phyloP scores from a whole-genome alignment of 2,113 vertebrate genomes.

The Geococcyx californianus region DNA sequence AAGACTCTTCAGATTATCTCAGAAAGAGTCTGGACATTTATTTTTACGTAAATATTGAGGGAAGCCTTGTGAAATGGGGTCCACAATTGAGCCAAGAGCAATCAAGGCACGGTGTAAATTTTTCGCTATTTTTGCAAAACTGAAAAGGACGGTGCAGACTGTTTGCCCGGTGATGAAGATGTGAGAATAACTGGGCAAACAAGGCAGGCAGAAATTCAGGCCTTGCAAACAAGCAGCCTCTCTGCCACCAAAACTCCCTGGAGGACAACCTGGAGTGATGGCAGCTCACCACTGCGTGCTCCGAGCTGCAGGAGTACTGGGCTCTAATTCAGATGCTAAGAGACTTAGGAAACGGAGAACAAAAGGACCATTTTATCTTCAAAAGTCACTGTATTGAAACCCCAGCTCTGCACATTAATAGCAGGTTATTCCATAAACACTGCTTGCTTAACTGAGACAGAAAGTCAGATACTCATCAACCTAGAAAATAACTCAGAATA shows the following conservation, averaged over 20 bases:
- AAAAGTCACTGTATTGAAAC: background rate
- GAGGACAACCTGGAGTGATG: background rate
- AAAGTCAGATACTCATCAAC: background rate
- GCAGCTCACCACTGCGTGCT: background rate
- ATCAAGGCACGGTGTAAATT: background rate
- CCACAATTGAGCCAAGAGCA: background rate
- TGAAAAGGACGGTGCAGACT: background rate
- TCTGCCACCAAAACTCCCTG: background rate
- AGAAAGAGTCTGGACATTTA: background rate
- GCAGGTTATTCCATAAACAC: background rate
- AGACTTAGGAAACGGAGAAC: background rate
- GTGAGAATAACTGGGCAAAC: background rate
- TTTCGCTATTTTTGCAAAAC: background rate
- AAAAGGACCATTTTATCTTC: background rate
- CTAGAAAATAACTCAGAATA: background rate
- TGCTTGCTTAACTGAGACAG: background rate
- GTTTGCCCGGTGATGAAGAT: too few species aligned
- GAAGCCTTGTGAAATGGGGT: background rate
- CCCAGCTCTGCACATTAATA: background rate
- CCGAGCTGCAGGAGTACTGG: background rate
- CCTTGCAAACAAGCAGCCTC: background rate
- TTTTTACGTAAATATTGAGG: background rate
- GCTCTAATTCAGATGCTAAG: constrained; percentile 15
- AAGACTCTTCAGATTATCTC: background rate
- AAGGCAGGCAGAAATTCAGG: background rate